Conservation (phyloP, 1,140 invertebrate species). For the Saxidomus purpurata region DNA sequence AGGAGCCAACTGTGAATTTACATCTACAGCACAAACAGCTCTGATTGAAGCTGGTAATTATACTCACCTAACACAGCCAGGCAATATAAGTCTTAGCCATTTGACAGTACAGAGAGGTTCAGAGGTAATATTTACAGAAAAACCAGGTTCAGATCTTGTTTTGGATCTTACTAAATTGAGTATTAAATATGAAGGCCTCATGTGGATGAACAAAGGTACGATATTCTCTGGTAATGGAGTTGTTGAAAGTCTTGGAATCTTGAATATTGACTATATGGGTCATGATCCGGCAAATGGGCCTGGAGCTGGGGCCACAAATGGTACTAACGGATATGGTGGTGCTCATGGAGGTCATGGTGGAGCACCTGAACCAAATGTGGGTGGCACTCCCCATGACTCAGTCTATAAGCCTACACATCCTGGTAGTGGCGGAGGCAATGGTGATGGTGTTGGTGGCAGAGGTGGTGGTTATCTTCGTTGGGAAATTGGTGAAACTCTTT, state of each 20-base stretch:
- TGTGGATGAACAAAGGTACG: conserved; percentile 75
- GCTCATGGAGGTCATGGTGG: conserved; percentile 82
- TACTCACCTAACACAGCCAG: conserved; percentile 73
- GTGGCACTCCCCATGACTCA: conserved; percentile 76
- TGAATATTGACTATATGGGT: conserved; percentile 76
- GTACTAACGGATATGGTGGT: conserved; percentile 72
- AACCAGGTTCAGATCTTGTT: conserved; percentile 67
- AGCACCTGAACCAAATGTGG: conserved; percentile 68
- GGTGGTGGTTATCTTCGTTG: conserved; percentile 79
- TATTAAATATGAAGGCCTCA: conserved; percentile 75
- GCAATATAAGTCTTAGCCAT: conserved; percentile 76
- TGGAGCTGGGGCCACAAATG: conserved; percentile 69
- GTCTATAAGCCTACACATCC: conserved; percentile 69
- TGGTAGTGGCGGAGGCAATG: conserved; percentile 81
- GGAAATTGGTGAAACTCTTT: conserved; percentile 75
- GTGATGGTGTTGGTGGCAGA: conserved; percentile 75
- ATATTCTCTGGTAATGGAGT: conserved; percentile 75
- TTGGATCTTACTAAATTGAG: conserved; percentile 74
- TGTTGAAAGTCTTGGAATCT: conserved; percentile 75
- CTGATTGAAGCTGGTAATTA: conserved; percentile 76
- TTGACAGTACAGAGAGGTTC: conserved; percentile 79
- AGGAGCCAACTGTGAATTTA: conserved; percentile 74
- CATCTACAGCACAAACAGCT: conserved; percentile 79
- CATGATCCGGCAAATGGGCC: conserved; percentile 66
- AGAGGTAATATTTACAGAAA: conserved; percentile 70